Base-by-base conservation (phyloP, 2,888 invertebrate genomes). In the Ditula angustiorana region DNA sequence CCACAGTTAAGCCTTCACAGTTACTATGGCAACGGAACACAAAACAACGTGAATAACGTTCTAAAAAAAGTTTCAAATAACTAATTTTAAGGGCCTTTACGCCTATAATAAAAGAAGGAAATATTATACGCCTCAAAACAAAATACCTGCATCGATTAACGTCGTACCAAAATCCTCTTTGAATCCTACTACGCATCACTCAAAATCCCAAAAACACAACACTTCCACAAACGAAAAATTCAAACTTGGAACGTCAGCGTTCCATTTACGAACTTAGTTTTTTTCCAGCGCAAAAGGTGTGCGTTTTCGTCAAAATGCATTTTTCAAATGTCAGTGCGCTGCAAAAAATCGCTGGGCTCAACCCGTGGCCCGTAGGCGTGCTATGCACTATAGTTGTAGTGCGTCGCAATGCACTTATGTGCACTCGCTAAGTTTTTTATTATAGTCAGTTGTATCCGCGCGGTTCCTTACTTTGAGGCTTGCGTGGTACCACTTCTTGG, bases 351-450 rank as follows among this genome's bases (percentile, higher is more conserved):
- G 86, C 82, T 79, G 85, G 79, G 90, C 87, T 79, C 83, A 71
- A 73, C 70, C 79, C 81, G 82, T 79, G 79, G 81, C 74, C 84
- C 82, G 90, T 88, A 90, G 90, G 90, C 90, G 91, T 82, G 82
- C 82, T 82, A 84, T 81, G 81, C 79, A 82, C 80, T 87, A 89
- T 89, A 87, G 86, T 86, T 85, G 83, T 86, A 75, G 72, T 80
- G 78, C 83, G 82, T 86, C 88, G 90, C 88, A 90, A 88, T 91
- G 90, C 89, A 90, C 91, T 92, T 92, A 90, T 91, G 91, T 90
- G 91, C 89, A 89, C 90, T 89, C 76, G 87, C 90, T 85, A 88
- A 90, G 83, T 91, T 92, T 92, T 92, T 92, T 92, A 92, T 91
- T 92, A 91, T 91, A 90, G 81, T 84, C 85, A 76, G 85, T 86